phyloP scores from a whole-genome alignment of 2,888 invertebrate genomes.

The Actias luna region DNA sequence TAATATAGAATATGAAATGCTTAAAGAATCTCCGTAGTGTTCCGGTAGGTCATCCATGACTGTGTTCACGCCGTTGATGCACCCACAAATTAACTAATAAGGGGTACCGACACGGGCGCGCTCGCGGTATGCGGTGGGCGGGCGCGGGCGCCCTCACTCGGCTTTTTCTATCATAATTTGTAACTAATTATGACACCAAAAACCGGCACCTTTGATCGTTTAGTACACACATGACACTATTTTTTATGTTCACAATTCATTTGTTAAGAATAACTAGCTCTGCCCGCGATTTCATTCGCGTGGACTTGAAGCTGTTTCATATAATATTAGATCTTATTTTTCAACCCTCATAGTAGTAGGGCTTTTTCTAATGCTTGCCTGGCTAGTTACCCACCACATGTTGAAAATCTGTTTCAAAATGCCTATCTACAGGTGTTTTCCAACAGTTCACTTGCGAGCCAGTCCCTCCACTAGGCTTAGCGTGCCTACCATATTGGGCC shows the following conservation, averaged over 20 bases:
- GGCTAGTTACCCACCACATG: no score
- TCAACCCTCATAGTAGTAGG: no score
- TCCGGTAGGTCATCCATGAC: conserved; percentile 40
- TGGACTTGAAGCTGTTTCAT: no score
- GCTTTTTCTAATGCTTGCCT: no score
- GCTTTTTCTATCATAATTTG: conserved; percentile 64
- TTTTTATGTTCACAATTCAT: conserved; percentile 21
- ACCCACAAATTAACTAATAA: conserved; percentile 17
- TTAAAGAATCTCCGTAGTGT: conserved; percentile 30
- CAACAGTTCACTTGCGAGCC: no score
- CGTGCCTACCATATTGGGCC: no score
- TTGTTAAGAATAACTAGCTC: background rate
- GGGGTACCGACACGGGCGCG: background rate
- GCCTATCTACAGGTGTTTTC: no score
- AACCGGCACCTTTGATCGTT: conserved; percentile 45
- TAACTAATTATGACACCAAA: conserved; percentile 64
- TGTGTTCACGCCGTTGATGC: conserved; percentile 39
- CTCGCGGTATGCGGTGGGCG: background rate
- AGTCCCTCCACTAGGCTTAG: no score
- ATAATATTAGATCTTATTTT: no score
- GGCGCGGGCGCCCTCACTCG: background rate
- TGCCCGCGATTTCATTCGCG: no score
- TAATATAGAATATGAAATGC: no score
- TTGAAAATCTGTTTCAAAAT: no score
- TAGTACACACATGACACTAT: conserved; percentile 33